Base-by-base conservation (phyloP, 2,113 vertebrate species). In the Cyrtonyx montezumae region DNA sequence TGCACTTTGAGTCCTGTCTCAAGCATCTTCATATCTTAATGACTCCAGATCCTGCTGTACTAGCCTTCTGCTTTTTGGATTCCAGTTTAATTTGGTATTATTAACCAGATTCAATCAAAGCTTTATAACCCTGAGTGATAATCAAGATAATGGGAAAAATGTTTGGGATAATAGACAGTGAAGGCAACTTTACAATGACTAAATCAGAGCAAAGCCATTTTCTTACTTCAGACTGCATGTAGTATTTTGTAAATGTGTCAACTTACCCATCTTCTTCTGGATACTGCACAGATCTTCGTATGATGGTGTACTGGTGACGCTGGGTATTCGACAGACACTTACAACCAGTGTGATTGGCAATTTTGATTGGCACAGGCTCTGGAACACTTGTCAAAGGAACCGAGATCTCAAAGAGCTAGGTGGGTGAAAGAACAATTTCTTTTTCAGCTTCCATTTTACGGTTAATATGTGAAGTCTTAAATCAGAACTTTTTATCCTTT, bases 261-360 rank as follows among this genome's bases (percentile, higher is more conserved):
- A 74, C 97, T 98, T 97, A 98, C 98, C 96, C 93, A 67, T 98
- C 96, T 80, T 97, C 97, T 77, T 98, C 97, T 3, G 96, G 90
- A 46, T 95, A 95, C 73, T 96, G 97, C 76, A 98, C 85, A 78
- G 98, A 98, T 92, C 98, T 97, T 91, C 98, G 91, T 95, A 98
- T 98, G 76, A 98, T 98, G 82, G 98, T 86, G 17, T 97, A 98
- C 32, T 96, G 94, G 13, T 94, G 98, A 12, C 53, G 97, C 48
- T 97, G 96, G 32, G 88, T 93, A 1, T 95, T 97, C 79, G 98
- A 98, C 91, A 98, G 96, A 87, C 99, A 99, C 92, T 97, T 98
- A 88, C 99, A 99, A 91, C 97, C 98, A 2, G 99, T 99, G 71
- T 99, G 99, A 94, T 99, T 99, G 71, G 98, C 99, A 84, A 99